phyloP scores from a whole-genome alignment of 2,113 vertebrate species.

The Tiliqua scincoides region DNA sequence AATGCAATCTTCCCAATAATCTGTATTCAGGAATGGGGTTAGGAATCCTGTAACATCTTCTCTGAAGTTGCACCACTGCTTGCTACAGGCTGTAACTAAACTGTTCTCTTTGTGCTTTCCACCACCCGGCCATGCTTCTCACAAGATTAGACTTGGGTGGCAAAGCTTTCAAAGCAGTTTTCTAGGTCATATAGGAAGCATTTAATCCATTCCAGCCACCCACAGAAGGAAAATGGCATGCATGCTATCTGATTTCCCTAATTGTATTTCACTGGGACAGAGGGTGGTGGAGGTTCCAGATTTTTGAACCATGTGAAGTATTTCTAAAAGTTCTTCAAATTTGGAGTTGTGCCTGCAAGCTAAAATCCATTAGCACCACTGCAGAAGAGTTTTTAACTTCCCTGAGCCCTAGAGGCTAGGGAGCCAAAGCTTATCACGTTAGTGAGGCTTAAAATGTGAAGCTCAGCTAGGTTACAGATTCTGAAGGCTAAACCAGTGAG shows the following conservation, averaged over 20 bases:
- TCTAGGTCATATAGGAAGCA: conserved; percentile 1
- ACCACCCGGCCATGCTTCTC: neutral
- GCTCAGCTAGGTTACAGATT: conserved; percentile 7
- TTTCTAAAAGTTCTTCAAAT: conserved; percentile 14
- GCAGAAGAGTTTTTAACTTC: neutral
- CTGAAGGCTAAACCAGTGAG: neutral
- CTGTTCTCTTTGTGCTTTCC: neutral
- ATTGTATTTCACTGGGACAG: neutral
- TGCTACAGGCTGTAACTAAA: neutral
- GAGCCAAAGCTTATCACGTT: neutral
- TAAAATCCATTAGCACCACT: neutral
- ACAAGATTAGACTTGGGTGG: neutral
- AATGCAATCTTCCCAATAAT: neutral
- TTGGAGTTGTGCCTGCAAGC: neutral
- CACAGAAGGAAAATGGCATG: conserved; percentile 10
- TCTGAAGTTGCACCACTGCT: neutral
- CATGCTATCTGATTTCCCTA: conserved; percentile 13
- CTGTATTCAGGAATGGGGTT: neutral
- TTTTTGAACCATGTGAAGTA: neutral
- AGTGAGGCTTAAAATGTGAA: conserved; percentile 4
- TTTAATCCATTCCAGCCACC: conserved; percentile 3
- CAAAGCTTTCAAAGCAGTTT: conserved; percentile 9
- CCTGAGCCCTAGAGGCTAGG: neutral
- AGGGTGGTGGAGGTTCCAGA: neutral
- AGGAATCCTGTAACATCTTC: neutral